Percentiles rank a stretch among this genome's conserved stretches.
These are phyloP conservation scores for Drosophila dives DNA, from an alignment of 2,888 invertebrate species.

Conservation along the genomic window DNA sequence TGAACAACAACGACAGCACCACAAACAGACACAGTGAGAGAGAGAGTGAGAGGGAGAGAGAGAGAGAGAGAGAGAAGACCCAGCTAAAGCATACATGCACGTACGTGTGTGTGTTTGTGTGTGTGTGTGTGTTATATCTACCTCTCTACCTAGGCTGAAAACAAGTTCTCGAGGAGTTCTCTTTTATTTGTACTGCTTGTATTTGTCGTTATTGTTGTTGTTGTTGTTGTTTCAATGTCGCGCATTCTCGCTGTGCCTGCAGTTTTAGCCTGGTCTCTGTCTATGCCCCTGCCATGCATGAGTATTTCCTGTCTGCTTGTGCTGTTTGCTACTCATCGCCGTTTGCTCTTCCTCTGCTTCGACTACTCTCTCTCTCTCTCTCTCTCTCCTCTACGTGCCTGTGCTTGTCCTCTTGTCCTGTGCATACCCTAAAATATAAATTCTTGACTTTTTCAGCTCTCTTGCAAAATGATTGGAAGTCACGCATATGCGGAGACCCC, in stretches of 20 bases:
- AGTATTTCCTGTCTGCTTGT: constrained; percentile 54
- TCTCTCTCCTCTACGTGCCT: neutral
- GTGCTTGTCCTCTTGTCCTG: constrained; percentile 34
- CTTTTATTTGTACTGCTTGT: constrained; percentile 17
- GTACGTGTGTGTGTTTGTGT: neutral
- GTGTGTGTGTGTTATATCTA: constrained; percentile 7
- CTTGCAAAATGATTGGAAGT: constrained; percentile 58
- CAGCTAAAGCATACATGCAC: constrained; percentile 1
- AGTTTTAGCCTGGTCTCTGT: constrained; percentile 34
- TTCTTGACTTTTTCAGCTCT: constrained; percentile 62
- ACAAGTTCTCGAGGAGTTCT: constrained; percentile 57
- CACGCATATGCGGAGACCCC: constrained; percentile 66
- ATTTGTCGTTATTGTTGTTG: constrained; percentile 11
- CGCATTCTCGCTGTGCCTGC: constrained; percentile 34
- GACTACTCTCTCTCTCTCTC: constrained; percentile 1
- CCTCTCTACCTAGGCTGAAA: constrained; percentile 56
- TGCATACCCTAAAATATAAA: constrained; percentile 61
- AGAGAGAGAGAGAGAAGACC: constrained; percentile 3
- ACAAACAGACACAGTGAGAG: neutral
- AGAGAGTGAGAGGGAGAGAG: neutral
- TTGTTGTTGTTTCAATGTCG: constrained; percentile 50
- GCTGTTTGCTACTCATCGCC: neutral
- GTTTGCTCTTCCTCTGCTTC: neutral
- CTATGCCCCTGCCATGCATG: constrained; percentile 44
- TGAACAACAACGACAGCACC: constrained; percentile 1